Base-by-base conservation (phyloP, 2,888 invertebrate species). In the Ecdyonurus torrentis region DNA sequence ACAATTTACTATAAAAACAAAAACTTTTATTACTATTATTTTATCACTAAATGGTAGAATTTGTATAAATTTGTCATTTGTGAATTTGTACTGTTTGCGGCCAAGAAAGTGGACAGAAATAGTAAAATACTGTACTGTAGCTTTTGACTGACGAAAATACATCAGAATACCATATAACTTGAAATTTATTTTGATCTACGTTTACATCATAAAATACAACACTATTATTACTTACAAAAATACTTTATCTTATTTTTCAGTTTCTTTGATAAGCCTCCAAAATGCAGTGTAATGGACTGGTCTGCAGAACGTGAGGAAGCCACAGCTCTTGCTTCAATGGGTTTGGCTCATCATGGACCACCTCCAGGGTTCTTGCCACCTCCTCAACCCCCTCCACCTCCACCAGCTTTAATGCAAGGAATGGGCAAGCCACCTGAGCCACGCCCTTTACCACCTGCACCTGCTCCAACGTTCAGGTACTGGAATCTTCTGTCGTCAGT, bases 191-290 rank as follows among this genome's bases (percentile, higher is more conserved):
- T 58, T 15, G 10, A 7, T 50, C 18, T 50, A 7, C 50, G 7
- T 50, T 50, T 50, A 7, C 18, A 50, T 50, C 50, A 7, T 10
- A 50, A 10, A 18, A 10, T 50, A 7, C 7, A 50, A 55, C n/a
- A 55, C n/a, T 10, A 50, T 7, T 50, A 18, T 18, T 18, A 50
- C 50, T 50, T 18, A 50, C 10, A 50, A 50, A n/a, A n/a, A n/a
- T n/a, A n/a, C n/a, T n/a, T 10, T 10, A 7, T 68, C 66, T 69
- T 69, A 70, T 66, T 69, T 70, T 69, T 66, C 66, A 76, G 75
- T 67, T 75, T 75, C 66, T 76, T 75, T 66, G 76, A 76, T 59
- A 72, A 76, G 70, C 76, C 76, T 68, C 65, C 67, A 60, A 76
- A 76, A 67, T 37, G 37, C 37, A 55, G n/a, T n/a, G 22, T 20